Evolutionary conservation across 2,888 invertebrate species (phyloP).

Genomic region (Siphlonurus alternatus): DNA sequence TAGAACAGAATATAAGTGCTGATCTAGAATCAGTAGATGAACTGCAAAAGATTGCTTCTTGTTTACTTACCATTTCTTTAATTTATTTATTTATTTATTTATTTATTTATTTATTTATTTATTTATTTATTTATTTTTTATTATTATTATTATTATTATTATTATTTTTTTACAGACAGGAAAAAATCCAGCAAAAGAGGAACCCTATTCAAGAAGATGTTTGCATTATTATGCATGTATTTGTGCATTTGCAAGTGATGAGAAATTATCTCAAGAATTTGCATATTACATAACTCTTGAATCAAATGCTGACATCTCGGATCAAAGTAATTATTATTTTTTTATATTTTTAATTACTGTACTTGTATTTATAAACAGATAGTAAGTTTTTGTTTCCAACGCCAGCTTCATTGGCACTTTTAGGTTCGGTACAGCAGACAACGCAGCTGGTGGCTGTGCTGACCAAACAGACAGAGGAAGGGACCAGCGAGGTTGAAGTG

Average conservation of each 20-base stretch:
- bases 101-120: too few species aligned
- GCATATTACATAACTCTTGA: conserved; percentile 36
- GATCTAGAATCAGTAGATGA: too few species aligned
- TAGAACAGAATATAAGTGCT: too few species aligned
- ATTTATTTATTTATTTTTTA: too few species aligned
- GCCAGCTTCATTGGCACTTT: too few species aligned
- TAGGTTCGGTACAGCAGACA: not conserved
- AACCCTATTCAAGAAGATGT: conserved; percentile 29
- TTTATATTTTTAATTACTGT: not conserved
- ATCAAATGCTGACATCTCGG: conserved; percentile 5
- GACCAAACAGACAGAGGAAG: conserved; percentile 12
- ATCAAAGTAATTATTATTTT: not conserved
- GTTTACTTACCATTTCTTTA: too few species aligned
- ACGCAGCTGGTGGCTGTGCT: conserved; percentile 18
- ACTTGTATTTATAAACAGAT: not conserved
- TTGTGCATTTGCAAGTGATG: conserved; percentile 49
- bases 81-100: too few species aligned
- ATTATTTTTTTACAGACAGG: not conserved
- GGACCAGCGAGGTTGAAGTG: conserved; percentile 18
- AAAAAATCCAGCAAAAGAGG: conserved; percentile 12
- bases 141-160: too few species aligned
- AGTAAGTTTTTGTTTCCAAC: not conserved
- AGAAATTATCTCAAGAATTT: conserved; percentile 42
- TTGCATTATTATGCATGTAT: conserved; percentile 54
- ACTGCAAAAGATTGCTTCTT: too few species aligned